These are phyloP conservation scores for Platynereis dumerilii DNA, from an alignment of 2,888 invertebrate species.

Conservation along the genomic window DNA sequence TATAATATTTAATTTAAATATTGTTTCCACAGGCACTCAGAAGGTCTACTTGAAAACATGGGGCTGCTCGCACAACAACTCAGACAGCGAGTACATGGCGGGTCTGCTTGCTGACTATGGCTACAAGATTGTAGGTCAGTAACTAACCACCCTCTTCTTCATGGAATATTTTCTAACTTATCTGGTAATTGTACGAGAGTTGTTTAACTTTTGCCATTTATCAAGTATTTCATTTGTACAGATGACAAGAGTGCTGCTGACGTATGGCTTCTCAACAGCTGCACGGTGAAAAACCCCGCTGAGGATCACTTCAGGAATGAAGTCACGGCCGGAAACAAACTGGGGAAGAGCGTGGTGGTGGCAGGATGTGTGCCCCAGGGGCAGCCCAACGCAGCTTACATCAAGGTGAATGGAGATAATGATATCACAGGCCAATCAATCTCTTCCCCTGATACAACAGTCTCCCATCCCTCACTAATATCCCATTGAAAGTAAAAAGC, in stretches of 20 bases:
- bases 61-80: slow-evolving; percentile 98
- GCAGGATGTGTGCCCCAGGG: slow-evolving; percentile 98
- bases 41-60: slow-evolving; percentile 87
- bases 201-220: too few species aligned
- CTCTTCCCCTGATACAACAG: too few species aligned
- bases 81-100: slow-evolving; percentile 98
- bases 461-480: too few species aligned
- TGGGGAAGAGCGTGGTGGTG: slow-evolving; percentile 86
- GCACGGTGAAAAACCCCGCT: slow-evolving; percentile 97
- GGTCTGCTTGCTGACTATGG: slow-evolving; percentile 89
- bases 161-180: too few species aligned
- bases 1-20: too few species aligned
- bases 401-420: slow-evolving; percentile 49
- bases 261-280: slow-evolving; percentile 95
- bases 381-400: slow-evolving; percentile 64
- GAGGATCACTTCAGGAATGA: slow-evolving; percentile 92
- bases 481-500: too few species aligned
- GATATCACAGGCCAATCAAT: background rate
- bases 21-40: slow-evolving; percentile 77
- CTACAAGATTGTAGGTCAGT: slow-evolving; percentile 75
- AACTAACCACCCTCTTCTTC: background rate
- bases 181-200: too few species aligned
- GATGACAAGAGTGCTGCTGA: slow-evolving; percentile 83
- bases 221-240: slow-evolving; percentile 33
- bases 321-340: slow-evolving; percentile 72